These are phyloP conservation scores for Temnothorax nylanderi DNA, from an alignment of 1,140 invertebrate species.

Conservation along the genomic window DNA sequence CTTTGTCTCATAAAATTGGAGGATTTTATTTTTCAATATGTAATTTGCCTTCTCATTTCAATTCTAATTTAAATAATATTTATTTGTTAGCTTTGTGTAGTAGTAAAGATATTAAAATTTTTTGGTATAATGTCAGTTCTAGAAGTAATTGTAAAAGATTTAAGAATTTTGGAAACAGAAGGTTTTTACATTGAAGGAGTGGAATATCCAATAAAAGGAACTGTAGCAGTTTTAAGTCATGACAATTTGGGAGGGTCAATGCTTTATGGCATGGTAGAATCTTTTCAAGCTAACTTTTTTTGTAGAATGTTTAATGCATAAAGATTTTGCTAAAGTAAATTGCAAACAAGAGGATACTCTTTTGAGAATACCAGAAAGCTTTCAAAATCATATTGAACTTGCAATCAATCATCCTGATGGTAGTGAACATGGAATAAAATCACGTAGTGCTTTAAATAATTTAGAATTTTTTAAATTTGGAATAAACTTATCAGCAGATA, in stretches of 20 bases:
- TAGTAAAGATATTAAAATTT: background rate
- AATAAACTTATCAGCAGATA: conserved; percentile 1
- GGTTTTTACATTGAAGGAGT: background rate
- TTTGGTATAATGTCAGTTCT: background rate
- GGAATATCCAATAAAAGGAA: conserved; percentile 12
- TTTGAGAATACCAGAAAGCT: background rate
- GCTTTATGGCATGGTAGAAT: conserved; percentile 8
- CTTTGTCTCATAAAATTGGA: background rate
- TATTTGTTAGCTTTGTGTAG: background rate
- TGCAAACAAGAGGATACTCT: background rate
- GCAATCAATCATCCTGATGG: background rate
- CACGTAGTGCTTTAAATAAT: background rate
- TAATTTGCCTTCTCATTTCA: background rate
- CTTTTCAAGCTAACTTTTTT: conserved; percentile 4
- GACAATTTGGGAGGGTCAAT: background rate
- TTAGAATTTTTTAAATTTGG: background rate
- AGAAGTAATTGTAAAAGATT: background rate
- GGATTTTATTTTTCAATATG: conserved; percentile 14
- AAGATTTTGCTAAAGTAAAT: background rate
- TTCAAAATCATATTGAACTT: background rate
- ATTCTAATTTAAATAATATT: conserved; percentile 25
- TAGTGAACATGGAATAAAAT: background rate
- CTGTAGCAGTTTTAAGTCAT: background rate
- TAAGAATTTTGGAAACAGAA: conserved; percentile 16
- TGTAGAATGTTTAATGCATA: conserved; percentile 9